Evolutionary conservation across 2,113 vertebrate species (phyloP), one percentile per base, ranked within the genome.

Genomic region (Dipodomys ordii): DNA sequence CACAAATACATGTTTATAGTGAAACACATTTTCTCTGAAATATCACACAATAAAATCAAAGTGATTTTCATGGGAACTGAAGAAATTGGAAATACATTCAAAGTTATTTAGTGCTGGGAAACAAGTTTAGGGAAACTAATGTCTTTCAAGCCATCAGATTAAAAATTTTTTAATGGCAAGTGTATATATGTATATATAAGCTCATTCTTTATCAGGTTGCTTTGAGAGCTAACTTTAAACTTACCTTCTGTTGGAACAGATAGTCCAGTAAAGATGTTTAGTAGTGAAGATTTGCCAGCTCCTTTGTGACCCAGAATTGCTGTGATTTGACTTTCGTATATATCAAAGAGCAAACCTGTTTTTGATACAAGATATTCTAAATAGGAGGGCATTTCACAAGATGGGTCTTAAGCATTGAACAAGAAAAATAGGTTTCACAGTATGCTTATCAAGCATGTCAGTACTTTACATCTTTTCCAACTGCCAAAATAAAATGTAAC

Each of bases 291-390:
- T 94, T 99, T 99, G 3, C 99, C 99, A 27, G 99, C 99, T 44
- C 99, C 99, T 22, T 98, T 99, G 97, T 99, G 99, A 25, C 99
- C 99, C 9, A 99, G 98, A 72, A 99, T 94, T 32, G 99, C 99
- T 0, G 99, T 99, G 92, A 99, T 99, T 97, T 99, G 99, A 49
- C 98, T 98, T 97, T 99, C 99, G 2, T 99, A 99, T 95, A 99
- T 98, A 95, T 98, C 99, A 83, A 99, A 98, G 0, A 98, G 98
- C 95, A 99, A 96, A 80, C 98, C 99, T 99, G 28, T 39, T 94
- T 95, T 87, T 19, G 72, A 30, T 82, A 73, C 27, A 87, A 96
- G 68, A 77, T 1, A 60, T 69, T 76, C 83, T 72, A 73, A 88
- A 46, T 44, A 68, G 79, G 8, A 86, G 19, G 16, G 22, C 2